Evolutionary conservation across 2,888 invertebrate species (phyloP).

Genomic region (Danaus chrysippus): DNA sequence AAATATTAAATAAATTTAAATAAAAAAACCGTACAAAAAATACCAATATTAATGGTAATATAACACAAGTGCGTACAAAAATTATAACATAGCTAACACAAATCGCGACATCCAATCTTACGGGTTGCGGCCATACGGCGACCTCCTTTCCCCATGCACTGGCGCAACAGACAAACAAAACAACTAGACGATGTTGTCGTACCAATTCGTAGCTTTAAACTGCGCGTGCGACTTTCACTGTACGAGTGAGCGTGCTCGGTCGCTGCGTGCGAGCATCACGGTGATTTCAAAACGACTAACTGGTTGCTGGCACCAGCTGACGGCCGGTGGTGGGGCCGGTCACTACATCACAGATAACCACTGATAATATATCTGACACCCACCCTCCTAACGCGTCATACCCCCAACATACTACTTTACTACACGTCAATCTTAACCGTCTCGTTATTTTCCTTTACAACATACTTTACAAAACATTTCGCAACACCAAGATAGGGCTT

Average conservation of each 20-base stretch:
- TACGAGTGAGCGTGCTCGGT: constrained; percentile 51
- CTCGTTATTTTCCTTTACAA: constrained; percentile 9
- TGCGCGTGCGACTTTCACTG: constrained; percentile 72
- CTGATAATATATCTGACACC: constrained; percentile 55
- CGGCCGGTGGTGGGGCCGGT: constrained; percentile 38
- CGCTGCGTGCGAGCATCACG: constrained; percentile 64
- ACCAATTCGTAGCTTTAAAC: constrained; percentile 68
- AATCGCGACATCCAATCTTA: constrained; percentile 54
- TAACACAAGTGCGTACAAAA: constrained; percentile 57
- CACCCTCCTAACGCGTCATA: constrained; percentile 43
- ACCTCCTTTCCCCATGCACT: constrained; percentile 77
- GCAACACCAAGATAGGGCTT: neutral
- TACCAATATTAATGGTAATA: constrained; percentile 39
- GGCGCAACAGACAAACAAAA: constrained; percentile 75
- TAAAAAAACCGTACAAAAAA: constrained; percentile 5
- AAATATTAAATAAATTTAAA: no score
- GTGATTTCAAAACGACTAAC: constrained; percentile 62
- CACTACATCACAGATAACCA: constrained; percentile 37
- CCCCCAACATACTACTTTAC: constrained; percentile 9
- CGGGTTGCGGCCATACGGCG: constrained; percentile 58
- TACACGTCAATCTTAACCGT: constrained; percentile 5
- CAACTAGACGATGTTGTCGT: constrained; percentile 73
- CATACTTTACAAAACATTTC: neutral
- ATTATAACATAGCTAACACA: constrained; percentile 48
- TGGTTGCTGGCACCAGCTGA: constrained; percentile 32